These are phyloP conservation scores for Scopus umbretta DNA, from an alignment of 2,113 vertebrate species.

Conservation along the genomic window DNA sequence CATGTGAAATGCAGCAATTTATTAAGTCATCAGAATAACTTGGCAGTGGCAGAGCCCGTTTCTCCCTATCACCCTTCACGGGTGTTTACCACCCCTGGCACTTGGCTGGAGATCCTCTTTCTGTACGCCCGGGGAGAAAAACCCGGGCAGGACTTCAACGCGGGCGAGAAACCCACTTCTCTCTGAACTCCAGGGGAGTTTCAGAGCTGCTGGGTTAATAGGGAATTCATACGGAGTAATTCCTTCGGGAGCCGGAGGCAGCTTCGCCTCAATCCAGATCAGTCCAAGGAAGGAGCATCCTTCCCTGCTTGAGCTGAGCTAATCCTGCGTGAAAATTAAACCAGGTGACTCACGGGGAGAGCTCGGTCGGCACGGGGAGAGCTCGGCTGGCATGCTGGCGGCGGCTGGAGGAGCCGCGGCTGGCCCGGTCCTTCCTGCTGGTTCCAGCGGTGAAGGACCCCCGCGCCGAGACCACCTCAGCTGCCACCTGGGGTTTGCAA, in stretches of 20 bases:
- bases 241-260: not conserved
- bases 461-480: not conserved
- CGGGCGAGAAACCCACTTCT: not conserved
- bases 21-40: not conserved
- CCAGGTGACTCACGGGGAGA: not conserved
- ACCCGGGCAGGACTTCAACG: not conserved
- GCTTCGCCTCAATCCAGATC: not conserved
- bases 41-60: not conserved
- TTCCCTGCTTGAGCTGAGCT: not conserved
- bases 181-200: not conserved
- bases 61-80: not conserved
- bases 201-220: not conserved
- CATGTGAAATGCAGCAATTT: not conserved
- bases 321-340: not conserved
- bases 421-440: not conserved
- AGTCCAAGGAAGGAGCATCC: not conserved
- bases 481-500: not conserved
- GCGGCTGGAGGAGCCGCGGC: not conserved
- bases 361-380: not conserved
- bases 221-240: not conserved
- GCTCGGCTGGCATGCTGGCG: rapidly evolving
- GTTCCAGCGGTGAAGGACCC: not conserved
- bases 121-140: not conserved
- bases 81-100: not conserved
- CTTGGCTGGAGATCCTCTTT: not conserved